phyloP scores from a whole-genome alignment of 2,888 invertebrate genomes.

The Drosophila melanocephala region DNA sequence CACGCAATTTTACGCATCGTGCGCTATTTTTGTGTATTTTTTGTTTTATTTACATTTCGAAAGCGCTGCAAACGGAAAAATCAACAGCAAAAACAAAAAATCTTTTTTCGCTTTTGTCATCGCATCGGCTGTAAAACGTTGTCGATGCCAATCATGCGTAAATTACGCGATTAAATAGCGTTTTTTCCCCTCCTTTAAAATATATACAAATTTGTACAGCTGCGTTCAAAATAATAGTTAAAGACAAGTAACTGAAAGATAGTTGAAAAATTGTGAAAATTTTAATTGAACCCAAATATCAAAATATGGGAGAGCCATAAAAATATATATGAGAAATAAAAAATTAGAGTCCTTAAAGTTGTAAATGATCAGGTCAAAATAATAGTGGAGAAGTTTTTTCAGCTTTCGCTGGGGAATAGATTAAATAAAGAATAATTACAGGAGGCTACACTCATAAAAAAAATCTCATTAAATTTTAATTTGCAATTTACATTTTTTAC shows the following conservation, averaged over 20 bases:
- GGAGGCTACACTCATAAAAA: too few species aligned
- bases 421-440: not conserved
- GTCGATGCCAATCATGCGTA: conserved; percentile 79
- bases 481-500: not conserved
- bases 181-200: conserved; percentile 54
- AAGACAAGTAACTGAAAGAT: not conserved
- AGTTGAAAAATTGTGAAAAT: not conserved
- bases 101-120: conserved; percentile 50
- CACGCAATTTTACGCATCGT: conserved; percentile 56
- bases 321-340: not conserved
- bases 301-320: not conserved
- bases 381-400: not conserved
- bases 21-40: conserved; percentile 50
- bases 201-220: not conserved
- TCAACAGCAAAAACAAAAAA: conserved; percentile 4
- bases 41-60: conserved; percentile 72
- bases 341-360: not conserved
- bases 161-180: conserved; percentile 80
- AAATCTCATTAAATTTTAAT: not conserved
- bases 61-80: conserved; percentile 54
- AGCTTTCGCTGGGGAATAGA: not conserved
- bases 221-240: conserved; percentile 37
- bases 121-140: conserved; percentile 54
- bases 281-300: not conserved
- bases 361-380: not conserved